A percentile compares a stretch with the other conserved stretches of the same genome.
These are phyloP conservation scores for Sebastes wilsoni DNA, from an alignment of 2,797 vertebrate genomes.

Conservation along the genomic window DNA sequence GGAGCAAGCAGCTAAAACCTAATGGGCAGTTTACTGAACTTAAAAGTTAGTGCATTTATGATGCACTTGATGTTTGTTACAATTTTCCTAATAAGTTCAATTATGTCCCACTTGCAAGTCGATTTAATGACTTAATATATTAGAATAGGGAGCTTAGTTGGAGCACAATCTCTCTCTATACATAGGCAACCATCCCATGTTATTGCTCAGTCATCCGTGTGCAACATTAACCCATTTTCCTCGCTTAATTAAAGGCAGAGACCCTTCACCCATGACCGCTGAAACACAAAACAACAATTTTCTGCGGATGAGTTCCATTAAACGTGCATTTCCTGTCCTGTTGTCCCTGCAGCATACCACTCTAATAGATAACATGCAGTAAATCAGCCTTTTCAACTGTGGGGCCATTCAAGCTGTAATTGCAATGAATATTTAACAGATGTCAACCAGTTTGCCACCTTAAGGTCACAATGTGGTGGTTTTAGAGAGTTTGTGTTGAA, in stretches of 20 bases:
- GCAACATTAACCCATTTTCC: conserved; percentile 69
- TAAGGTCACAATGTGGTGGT: conserved; percentile 6
- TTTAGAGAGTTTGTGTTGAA: not conserved
- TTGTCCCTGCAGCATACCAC: not conserved
- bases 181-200: conserved; percentile 6
- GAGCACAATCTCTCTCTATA: not conserved
- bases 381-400: conserved; percentile 3
- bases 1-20: not conserved
- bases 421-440: conserved; percentile 3
- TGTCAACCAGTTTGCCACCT: not conserved
- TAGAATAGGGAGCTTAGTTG: not conserved
- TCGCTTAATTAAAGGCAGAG: conserved; percentile 47
- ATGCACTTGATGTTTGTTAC: not conserved
- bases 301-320: conserved; percentile 35
- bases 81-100: not conserved
- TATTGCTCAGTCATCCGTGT: conserved; percentile 55
- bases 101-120: not conserved
- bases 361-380: not conserved
- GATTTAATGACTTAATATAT: not conserved
- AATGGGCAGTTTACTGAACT: too few relatives aligned
- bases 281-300: conserved; percentile 63
- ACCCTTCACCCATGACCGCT: conserved; percentile 58
- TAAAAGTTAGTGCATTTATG: not conserved
- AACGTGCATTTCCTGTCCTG: conserved; percentile 35
- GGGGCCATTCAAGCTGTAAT: not conserved